Evolutionary conservation across 2,797 vertebrate genomes (phyloP).

Genomic region (Echiichthys vipera): DNA sequence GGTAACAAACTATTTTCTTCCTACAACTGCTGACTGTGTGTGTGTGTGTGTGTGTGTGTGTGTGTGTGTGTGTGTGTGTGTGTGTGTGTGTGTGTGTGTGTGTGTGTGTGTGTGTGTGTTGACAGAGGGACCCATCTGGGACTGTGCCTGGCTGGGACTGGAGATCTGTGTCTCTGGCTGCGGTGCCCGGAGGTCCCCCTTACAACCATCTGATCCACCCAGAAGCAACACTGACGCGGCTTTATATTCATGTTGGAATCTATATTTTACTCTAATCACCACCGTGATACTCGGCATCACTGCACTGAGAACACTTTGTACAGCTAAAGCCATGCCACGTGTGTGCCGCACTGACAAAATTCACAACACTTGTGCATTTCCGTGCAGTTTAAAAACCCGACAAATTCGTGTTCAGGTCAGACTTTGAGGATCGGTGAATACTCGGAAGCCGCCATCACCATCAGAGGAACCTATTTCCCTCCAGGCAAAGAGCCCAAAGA

Average conservation of each 20-base stretch:
- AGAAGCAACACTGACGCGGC: not conserved
- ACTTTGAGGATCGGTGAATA: too few species aligned
- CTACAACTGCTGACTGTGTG: not conserved
- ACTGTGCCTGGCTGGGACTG: conserved; percentile 41
- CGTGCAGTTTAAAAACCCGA: too few species aligned
- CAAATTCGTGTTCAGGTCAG: too few species aligned
- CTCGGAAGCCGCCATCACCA: too few species aligned
- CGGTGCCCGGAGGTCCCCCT: conserved; percentile 32
- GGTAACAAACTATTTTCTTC: conserved; percentile 29
- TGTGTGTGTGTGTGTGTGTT: conserved; percentile 26
- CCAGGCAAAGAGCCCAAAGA: too few species aligned
- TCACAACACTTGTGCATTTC: not conserved
- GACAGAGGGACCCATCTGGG: conserved; percentile 65
- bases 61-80: conserved; percentile 21
- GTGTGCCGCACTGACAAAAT: not conserved
- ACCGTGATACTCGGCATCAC: not conserved
- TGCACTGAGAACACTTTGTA: not conserved
- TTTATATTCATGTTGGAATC: conserved; percentile 28
- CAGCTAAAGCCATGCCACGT: not conserved
- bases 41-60: not conserved
- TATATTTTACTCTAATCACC: not conserved
- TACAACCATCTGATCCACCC: conserved; percentile 63
- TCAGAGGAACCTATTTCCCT: too few species aligned
- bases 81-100: conserved; percentile 12
- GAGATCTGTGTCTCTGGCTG: conserved; percentile 45